phyloP scores from a whole-genome alignment of 2,888 invertebrate genomes.

The Agrotis clavis region DNA sequence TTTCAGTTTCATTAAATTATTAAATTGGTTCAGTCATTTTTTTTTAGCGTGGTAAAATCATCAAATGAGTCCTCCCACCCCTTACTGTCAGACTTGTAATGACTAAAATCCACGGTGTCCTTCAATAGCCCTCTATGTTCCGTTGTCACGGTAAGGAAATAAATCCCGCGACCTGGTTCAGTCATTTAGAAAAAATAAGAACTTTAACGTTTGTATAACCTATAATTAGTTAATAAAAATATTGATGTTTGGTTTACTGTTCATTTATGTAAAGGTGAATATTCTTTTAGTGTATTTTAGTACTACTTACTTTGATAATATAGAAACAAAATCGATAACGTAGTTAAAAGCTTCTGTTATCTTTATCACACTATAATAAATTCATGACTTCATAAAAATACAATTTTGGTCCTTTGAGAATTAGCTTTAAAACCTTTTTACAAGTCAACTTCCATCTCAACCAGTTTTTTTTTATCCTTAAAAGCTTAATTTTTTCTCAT shows the following conservation, averaged over 20 bases:
- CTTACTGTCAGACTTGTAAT: no score
- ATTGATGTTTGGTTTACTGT: neutral
- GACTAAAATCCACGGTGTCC: no score
- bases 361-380: neutral
- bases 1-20: no score
- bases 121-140: no score
- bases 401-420: neutral
- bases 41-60: no score
- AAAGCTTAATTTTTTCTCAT: neutral
- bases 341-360: neutral
- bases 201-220: no score
- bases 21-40: no score
- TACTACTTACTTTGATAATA: neutral
- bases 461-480: neutral
- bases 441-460: neutral
- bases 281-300: neutral
- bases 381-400: neutral
- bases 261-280: neutral
- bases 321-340: neutral
- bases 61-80: no score
- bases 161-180: no score
- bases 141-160: no score
- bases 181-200: no score
- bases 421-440: neutral
- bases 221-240: no score